Conservation (phyloP, 2,797 vertebrate species). For the Botia almorhae region DNA sequence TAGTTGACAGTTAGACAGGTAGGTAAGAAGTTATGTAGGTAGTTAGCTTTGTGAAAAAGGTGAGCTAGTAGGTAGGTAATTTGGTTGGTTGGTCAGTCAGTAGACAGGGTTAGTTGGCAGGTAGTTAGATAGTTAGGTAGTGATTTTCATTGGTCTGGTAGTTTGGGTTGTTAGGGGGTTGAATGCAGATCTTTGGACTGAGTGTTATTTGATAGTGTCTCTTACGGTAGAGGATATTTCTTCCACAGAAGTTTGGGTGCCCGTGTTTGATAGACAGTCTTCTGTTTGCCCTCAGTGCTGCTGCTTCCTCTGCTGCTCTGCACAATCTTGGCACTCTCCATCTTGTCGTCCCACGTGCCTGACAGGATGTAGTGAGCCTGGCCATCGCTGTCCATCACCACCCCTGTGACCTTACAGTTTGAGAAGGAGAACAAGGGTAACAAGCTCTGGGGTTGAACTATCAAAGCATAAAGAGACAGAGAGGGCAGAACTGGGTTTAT, state of each 20-base stretch:
- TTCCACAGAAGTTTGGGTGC: constrained; percentile 91
- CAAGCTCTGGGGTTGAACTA: constrained; percentile 30
- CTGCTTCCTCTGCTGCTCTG: constrained; percentile 82
- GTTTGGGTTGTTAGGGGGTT: background rate
- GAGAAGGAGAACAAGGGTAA: constrained; percentile 24
- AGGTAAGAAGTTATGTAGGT: too few relatives aligned
- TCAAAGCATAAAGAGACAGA: constrained; percentile 21
- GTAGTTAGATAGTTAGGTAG: background rate
- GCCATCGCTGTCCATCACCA: constrained; percentile 85
- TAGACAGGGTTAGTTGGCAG: background rate
- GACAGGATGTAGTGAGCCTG: constrained; percentile 90
- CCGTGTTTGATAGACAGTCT: constrained; percentile 82
- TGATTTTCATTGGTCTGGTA: background rate
- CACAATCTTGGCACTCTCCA: constrained; percentile 90
- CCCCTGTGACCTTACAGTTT: constrained; percentile 87
- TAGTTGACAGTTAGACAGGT: too few relatives aligned
- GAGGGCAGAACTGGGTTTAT: constrained; percentile 10
- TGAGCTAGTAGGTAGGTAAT: background rate
- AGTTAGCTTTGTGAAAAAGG: background rate
- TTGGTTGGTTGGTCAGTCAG: background rate
- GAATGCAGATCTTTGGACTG: background rate
- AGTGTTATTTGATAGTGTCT: background rate
- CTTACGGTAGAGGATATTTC: constrained; percentile 91
- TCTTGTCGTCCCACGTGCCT: constrained; percentile 97
- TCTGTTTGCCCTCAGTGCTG: constrained; percentile 85